phyloP scores from a whole-genome alignment of 2,113 vertebrate species.

The Hymenochirus boettgeri region DNA sequence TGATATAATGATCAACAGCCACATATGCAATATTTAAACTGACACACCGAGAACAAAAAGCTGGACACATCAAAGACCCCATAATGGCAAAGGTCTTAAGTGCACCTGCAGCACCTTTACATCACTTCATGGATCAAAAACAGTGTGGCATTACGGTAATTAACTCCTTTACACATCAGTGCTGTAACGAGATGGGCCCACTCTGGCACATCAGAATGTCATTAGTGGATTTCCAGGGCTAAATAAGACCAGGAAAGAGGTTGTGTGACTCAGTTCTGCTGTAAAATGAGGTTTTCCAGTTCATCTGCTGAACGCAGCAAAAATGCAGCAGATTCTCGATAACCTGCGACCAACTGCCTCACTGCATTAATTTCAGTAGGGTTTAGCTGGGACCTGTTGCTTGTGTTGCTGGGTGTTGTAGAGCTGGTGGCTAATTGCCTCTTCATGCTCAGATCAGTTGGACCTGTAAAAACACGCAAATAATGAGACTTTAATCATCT shows the following conservation, averaged over 20 bases:
- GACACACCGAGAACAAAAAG: constrained; percentile 65
- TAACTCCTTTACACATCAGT: constrained; percentile 64
- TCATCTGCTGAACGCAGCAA: constrained; percentile 94
- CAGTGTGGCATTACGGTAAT: constrained; percentile 65
- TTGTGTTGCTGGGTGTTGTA: constrained; percentile 81
- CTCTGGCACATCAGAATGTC: constrained; percentile 68
- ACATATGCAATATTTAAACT: constrained; percentile 68
- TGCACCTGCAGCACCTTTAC: constrained; percentile 68
- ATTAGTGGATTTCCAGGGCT: constrained; percentile 67
- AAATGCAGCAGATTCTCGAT: constrained; percentile 95
- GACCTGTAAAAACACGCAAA: constrained; percentile 66
- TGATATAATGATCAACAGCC: constrained; percentile 62
- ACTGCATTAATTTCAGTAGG: constrained; percentile 93
- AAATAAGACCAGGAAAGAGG: constrained; percentile 55
- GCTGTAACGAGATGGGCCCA: constrained; percentile 61
- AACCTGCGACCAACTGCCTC: constrained; percentile 93
- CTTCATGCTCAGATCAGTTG: constrained; percentile 98
- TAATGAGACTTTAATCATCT: neutral
- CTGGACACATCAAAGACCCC: constrained; percentile 64
- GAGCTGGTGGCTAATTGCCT: constrained; percentile 80
- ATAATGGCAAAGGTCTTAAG: constrained; percentile 60
- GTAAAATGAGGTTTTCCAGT: constrained; percentile 98
- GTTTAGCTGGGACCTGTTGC: constrained; percentile 91
- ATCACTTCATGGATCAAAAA: constrained; percentile 66
- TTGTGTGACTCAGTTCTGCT: constrained; percentile 88